Evolutionary conservation across 1,140 invertebrate species (phyloP).

Genomic region (Diorhabda elongata): DNA sequence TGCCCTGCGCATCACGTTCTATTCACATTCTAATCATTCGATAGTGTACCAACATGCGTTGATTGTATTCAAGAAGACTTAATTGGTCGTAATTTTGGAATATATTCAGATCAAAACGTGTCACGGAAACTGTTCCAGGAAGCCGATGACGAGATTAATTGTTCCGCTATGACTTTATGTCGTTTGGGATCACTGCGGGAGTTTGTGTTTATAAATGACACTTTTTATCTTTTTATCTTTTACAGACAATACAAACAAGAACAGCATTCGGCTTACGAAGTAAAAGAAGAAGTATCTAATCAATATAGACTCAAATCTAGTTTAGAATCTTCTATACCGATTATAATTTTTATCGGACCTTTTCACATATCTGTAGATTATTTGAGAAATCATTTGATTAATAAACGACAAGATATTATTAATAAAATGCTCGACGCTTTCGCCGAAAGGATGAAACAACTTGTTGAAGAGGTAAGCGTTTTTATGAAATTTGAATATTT

Average conservation of each 20-base stretch:
- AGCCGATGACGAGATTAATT: too few relatives aligned
- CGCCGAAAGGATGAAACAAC: conserved; percentile 43
- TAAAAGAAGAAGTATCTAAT: conserved; percentile 57
- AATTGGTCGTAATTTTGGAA: too few relatives aligned
- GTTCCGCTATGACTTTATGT: too few relatives aligned
- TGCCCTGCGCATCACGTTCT: too few relatives aligned
- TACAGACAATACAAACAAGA: conserved; percentile 52
- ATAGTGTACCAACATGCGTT: too few relatives aligned
- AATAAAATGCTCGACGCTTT: background rate
- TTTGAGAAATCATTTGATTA: background rate
- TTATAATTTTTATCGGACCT: background rate
- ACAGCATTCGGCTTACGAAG: conserved; percentile 52
- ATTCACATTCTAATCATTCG: too few relatives aligned
- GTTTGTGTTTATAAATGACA: too few relatives aligned
- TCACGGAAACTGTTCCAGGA: too few relatives aligned
- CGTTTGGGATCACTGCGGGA: too few relatives aligned
- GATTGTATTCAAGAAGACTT: too few relatives aligned
- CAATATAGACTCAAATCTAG: conserved; percentile 51
- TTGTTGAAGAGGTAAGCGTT: conserved; percentile 51
- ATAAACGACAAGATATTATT: background rate
- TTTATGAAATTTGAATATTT: background rate
- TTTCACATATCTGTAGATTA: background rate
- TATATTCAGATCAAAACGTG: too few relatives aligned
- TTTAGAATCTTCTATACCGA: background rate
- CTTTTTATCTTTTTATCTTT: background rate